Conservation (phyloP, 1,140 invertebrate genomes). For the Sycophaga agraensis region DNA sequence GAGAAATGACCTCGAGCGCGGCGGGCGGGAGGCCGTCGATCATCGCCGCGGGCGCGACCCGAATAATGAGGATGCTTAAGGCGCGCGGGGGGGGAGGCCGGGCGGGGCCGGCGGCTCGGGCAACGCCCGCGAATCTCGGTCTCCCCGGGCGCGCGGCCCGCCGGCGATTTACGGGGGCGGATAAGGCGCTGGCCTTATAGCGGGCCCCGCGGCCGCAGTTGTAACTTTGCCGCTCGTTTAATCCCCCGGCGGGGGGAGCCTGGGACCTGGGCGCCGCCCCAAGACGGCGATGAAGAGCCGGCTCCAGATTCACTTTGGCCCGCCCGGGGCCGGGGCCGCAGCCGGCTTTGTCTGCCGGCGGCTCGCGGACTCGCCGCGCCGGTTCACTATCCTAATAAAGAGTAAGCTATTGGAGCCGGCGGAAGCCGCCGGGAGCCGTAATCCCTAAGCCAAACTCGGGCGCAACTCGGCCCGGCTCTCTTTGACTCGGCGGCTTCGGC, state of each 20-base stretch:
- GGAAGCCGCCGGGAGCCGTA: background rate
- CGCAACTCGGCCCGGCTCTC: too few relatives aligned
- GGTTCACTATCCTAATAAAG: constrained; percentile 22
- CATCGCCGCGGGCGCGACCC: too few relatives aligned
- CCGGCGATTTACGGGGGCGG: constrained; percentile 39
- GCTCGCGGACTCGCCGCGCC: background rate
- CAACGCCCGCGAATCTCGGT: constrained; percentile 32
- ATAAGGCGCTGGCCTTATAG: constrained; percentile 32
- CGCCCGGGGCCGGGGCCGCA: too few relatives aligned
- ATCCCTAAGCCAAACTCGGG: constrained; percentile 4
- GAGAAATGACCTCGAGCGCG: too few relatives aligned
- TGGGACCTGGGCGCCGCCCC: too few relatives aligned
- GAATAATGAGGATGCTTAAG: too few relatives aligned
- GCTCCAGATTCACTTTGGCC: constrained; percentile 17
- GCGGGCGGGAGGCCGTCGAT: too few relatives aligned
- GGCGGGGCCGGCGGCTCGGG: too few relatives aligned
- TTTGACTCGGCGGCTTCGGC: too few relatives aligned
- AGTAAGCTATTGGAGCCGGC: constrained; percentile 4
- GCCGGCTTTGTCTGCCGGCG: constrained; percentile 5
- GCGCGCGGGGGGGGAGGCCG: too few relatives aligned
- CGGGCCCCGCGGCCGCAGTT: constrained; percentile 30
- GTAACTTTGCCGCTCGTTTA: constrained; percentile 33
- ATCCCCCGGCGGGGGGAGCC: too few relatives aligned
- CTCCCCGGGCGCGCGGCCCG: constrained; percentile 15
- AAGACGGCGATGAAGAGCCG: background rate